Percentiles rank a stretch among this genome's conserved stretches.
Conservation (phyloP, 1,140 invertebrate species). For the Lineus longissimus region DNA sequence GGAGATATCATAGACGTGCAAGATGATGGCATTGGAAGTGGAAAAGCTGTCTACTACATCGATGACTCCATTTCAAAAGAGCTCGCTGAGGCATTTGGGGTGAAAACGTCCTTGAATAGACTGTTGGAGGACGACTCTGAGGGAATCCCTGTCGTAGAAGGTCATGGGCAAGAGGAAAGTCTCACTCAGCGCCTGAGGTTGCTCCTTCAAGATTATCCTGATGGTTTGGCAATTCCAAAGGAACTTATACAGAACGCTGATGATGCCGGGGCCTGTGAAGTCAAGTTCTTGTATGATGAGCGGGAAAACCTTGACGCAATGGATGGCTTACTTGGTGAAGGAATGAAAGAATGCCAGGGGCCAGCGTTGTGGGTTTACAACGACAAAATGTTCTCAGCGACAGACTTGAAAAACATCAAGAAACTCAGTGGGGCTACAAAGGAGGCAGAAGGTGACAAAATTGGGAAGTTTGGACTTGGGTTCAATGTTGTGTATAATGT, state of each 20-base stretch:
- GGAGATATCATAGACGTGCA: too few species aligned
- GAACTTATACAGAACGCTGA: conserved; percentile 48
- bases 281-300: conserved; percentile 51
- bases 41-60: conserved; percentile 25
- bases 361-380: conserved; percentile 43
- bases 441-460: conserved; percentile 31
- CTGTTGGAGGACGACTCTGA: too few species aligned
- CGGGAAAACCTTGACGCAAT: conserved; percentile 27
- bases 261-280: conserved; percentile 54
- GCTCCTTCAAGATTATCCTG: conserved; percentile 32
- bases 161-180: conserved; percentile 35
- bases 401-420: conserved; percentile 40
- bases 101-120: conserved; percentile 21
- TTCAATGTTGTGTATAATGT: conserved; percentile 49
- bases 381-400: conserved; percentile 34
- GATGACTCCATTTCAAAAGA: conserved; percentile 27
- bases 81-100: conserved; percentile 32
- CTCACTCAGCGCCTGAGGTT: conserved; percentile 29
- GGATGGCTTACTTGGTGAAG: conserved; percentile 30
- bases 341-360: conserved; percentile 39
- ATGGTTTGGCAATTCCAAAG: conserved; percentile 41
- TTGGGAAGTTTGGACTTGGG: conserved; percentile 46
- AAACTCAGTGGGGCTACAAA: conserved; percentile 42
- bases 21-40: conserved; percentile 19
- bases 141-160: conserved; percentile 9